Evolutionary conservation across 2,797 vertebrate genomes (phyloP).

Genomic region (Cichlasoma orientale): DNA sequence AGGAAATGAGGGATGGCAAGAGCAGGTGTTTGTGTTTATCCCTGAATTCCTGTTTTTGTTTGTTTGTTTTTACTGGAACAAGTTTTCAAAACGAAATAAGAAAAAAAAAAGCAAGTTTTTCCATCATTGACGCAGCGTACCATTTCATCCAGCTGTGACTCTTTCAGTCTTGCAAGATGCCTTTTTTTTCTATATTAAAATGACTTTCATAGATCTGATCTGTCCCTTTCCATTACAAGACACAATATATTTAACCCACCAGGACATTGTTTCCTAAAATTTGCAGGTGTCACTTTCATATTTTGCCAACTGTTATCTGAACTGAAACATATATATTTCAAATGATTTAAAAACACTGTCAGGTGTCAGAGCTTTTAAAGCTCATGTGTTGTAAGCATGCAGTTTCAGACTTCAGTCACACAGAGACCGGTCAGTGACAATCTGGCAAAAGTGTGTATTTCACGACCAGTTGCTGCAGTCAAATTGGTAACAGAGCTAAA

Average conservation of each 20-base stretch:
- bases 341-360: not conserved
- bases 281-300: not conserved
- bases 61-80: not conserved
- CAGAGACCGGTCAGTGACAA: too few relatives aligned
- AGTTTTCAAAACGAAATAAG: too few relatives aligned
- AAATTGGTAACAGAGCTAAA: not conserved
- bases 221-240: too few relatives aligned
- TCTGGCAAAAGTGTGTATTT: not conserved
- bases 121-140: too few relatives aligned
- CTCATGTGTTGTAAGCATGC: too few relatives aligned
- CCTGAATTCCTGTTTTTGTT: not conserved
- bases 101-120: too few relatives aligned
- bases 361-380: not conserved
- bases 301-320: not conserved
- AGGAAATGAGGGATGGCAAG: slow-evolving; percentile 11
- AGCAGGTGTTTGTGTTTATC: not conserved
- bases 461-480: not conserved
- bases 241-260: not conserved
- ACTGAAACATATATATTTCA: not conserved
- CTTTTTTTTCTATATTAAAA: not conserved
- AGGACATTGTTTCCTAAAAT: not conserved
- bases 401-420: not conserved
- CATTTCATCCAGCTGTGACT: too few relatives aligned
- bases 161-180: too few relatives aligned
- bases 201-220: not conserved